Base-by-base conservation (phyloP, 2,888 invertebrate genomes). In the Leptura quadrifasciata region DNA sequence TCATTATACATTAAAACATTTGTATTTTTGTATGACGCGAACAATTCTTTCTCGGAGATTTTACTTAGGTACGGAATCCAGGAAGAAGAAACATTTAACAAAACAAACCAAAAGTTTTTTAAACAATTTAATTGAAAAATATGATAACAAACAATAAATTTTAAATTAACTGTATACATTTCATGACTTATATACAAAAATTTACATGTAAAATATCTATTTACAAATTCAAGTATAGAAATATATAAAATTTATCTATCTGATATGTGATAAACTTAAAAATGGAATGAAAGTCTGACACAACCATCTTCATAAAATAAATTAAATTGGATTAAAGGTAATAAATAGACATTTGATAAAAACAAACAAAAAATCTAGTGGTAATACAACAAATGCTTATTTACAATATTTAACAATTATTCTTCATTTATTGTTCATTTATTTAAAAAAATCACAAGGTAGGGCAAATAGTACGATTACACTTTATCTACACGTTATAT, bases 51-150 rank as follows among this genome's bases (percentile, higher is more conserved):
- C n/a, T n/a, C n/a, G n/a, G n/a, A n/a, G n/a, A n/a, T n/a, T n/a
- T n/a, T n/a, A n/a, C n/a, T n/a, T n/a, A n/a, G n/a, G n/a, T n/a
- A n/a, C n/a, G n/a, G n/a, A n/a, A n/a, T n/a, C n/a, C n/a, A n/a
- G n/a, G n/a, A n/a, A n/a, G n/a, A n/a, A n/a, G n/a, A 18, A 17
- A 18, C 5, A 55, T 57, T 60, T 17, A 31, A 61, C n/a, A 10
- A 61, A 15, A 31, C 52, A 60, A n/a, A 10, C 35, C 12, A 47
- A 47, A 47, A n/a, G 15, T 73, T 68, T 67, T 60, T 31, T 35
- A 47, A 74, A 69, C 58, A 63, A 17, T 74, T 69, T 74, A 74
- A 63, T 74, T 52, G 61, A 69, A 52, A 74, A 74, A 74, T 24
- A 55, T 54, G 63, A 69, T 68, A 74, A 69, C 63, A 72, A 61